Evolutionary conservation across 2,888 invertebrate species (phyloP).

Genomic region (Muscina levida): DNA sequence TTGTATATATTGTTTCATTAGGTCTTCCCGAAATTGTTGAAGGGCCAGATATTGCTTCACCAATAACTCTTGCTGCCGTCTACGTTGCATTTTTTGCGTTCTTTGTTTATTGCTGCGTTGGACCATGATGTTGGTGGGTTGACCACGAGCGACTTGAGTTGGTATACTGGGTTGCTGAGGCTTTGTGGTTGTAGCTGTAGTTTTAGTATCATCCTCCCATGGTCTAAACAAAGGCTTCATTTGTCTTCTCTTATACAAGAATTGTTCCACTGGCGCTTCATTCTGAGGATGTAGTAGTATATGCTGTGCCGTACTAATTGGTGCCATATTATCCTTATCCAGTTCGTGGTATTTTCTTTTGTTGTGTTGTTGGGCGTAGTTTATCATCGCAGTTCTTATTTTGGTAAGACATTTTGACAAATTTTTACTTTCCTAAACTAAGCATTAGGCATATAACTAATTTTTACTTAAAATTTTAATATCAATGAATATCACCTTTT

Average conservation of each 20-base stretch:
- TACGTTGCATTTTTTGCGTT: constrained; percentile 70
- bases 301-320: neutral
- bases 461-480: too few species aligned
- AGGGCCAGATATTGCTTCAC: constrained; percentile 67
- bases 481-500: too few species aligned
- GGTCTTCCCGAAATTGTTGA: constrained; percentile 63
- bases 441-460: too few species aligned
- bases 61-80: constrained; percentile 70
- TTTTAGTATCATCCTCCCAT: constrained; percentile 23
- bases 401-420: constrained; percentile 66
- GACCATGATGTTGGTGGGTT: constrained; percentile 70
- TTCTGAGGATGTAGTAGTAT: too few species aligned
- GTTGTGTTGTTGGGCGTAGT: too few species aligned
- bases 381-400: constrained; percentile 67
- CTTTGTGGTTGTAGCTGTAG: neutral
- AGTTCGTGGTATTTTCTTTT: constrained; percentile 30
- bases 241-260: constrained; percentile 29
- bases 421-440: too few species aligned
- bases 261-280: too few species aligned
- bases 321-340: constrained; percentile 10
- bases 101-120: constrained; percentile 53
- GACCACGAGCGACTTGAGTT: neutral
- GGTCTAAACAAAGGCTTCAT: constrained; percentile 38
- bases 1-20: constrained; percentile 38
- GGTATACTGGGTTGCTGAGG: neutral